These are phyloP conservation scores for Pachliopta kotzebuea DNA, from an alignment of 2,888 invertebrate genomes.

Conservation along the genomic window DNA sequence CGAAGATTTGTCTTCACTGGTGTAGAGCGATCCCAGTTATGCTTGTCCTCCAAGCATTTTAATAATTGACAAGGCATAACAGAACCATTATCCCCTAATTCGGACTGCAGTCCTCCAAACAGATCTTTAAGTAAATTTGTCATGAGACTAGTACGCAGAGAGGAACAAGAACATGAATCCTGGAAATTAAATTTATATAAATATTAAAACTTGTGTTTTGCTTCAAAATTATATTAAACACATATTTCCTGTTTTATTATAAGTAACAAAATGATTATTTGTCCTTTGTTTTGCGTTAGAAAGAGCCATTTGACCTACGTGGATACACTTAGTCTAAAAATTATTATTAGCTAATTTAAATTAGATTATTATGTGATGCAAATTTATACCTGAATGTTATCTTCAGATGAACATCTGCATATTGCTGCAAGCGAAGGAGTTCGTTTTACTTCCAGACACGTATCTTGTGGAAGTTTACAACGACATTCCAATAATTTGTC, in stretches of 20 bases:
- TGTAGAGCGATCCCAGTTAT: slow-evolving; percentile 63
- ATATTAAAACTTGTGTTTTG: neutral
- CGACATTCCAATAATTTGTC: slow-evolving; percentile 55
- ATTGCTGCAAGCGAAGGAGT: slow-evolving; percentile 65
- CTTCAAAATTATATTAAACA: neutral
- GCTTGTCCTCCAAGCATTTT: slow-evolving; percentile 67
- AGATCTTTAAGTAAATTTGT: slow-evolving; percentile 56
- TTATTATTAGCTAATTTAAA: no score
- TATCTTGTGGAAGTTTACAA: slow-evolving; percentile 62
- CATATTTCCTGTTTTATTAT: neutral
- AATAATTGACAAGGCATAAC: slow-evolving; percentile 67
- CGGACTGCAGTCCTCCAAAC: slow-evolving; percentile 61
- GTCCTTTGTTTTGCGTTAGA: no score
- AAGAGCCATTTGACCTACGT: no score
- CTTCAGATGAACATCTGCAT: slow-evolving; percentile 59
- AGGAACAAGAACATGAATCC: slow-evolving; percentile 68
- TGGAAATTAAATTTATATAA: slow-evolving; percentile 36
- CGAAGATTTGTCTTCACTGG: slow-evolving; percentile 55
- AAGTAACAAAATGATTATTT: no score
- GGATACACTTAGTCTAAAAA: no score
- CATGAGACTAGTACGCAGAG: slow-evolving; percentile 57
- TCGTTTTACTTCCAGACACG: slow-evolving; percentile 55
- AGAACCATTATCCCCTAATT: slow-evolving; percentile 45
- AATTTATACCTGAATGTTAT: slow-evolving; percentile 46
- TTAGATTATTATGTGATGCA: neutral